Evolutionary conservation across 92 coral and sea anemone species (phyloP).

Genomic region (Bergia sp.): DNA sequence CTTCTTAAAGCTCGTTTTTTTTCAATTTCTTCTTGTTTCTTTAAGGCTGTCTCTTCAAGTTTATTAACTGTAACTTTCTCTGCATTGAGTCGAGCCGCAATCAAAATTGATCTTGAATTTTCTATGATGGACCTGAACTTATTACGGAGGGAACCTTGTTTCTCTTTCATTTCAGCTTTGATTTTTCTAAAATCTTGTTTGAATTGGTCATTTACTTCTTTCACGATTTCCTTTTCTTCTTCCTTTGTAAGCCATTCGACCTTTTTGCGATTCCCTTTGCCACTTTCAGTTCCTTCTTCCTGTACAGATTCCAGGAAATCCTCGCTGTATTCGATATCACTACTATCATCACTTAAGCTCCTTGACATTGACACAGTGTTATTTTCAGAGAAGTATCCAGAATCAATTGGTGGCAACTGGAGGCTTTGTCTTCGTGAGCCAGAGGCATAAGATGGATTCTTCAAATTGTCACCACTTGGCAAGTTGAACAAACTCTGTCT

Average conservation of each 20-base stretch:
- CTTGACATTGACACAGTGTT: background rate
- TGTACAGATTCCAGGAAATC: conserved; percentile 26
- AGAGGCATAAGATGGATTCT: background rate
- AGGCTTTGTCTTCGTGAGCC: conserved; percentile 6
- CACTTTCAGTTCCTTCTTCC: background rate
- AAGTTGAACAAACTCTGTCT: conserved; percentile 12
- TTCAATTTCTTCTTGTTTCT: conserved; percentile 67
- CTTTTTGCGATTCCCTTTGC: background rate
- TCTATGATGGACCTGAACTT: conserved; percentile 60
- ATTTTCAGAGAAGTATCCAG: background rate
- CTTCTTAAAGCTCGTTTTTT: conserved; percentile 63
- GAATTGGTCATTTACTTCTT: conserved; percentile 67
- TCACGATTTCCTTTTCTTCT: conserved; percentile 74
- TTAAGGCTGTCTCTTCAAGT: conserved; percentile 71
- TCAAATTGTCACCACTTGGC: conserved; percentile 3
- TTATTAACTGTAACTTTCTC: conserved; percentile 69
- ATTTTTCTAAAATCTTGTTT: conserved; percentile 74
- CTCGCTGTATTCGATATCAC: conserved; percentile 27
- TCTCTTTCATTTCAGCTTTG: conserved; percentile 58
- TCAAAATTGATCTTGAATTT: conserved; percentile 58
- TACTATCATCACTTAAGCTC: conserved; percentile 22
- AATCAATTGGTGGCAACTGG: conserved; percentile 4
- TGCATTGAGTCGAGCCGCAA: conserved; percentile 67
- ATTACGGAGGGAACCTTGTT: conserved; percentile 63
- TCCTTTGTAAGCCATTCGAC: conserved; percentile 44